Conservation (phyloP, 2,113 vertebrate genomes). For the Sceloporus tristichus region DNA sequence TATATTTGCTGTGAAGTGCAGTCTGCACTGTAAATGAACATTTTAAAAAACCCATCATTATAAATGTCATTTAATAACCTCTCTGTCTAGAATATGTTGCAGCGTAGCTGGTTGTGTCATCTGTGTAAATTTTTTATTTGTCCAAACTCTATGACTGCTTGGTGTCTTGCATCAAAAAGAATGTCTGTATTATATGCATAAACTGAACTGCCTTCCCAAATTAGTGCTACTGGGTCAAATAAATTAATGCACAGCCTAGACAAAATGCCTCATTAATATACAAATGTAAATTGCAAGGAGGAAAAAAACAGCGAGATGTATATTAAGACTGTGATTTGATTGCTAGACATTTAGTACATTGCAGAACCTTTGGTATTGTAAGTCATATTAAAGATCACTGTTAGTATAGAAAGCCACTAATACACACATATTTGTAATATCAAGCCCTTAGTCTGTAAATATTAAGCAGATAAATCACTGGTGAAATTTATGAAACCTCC, state of each 20-base stretch:
- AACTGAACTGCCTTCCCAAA: conserved; percentile 48
- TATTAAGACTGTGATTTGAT: background rate
- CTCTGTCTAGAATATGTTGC: conserved; percentile 55
- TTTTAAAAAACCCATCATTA: conserved; percentile 58
- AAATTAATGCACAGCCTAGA: conserved; percentile 49
- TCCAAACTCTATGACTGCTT: conserved; percentile 55
- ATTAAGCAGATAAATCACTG: conserved; percentile 43
- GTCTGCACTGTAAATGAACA: conserved; percentile 64
- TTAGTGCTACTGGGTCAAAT: conserved; percentile 38
- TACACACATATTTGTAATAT: conserved; percentile 14
- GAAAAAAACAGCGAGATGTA: background rate
- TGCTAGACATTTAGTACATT: conserved; percentile 28
- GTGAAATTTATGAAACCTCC: background rate
- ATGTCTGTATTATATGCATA: conserved; percentile 31
- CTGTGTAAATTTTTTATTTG: conserved; percentile 60
- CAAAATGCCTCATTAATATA: conserved; percentile 58
- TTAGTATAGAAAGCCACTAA: background rate
- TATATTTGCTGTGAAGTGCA: background rate
- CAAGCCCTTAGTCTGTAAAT: background rate
- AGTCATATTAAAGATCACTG: conserved; percentile 3
- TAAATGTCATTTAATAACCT: conserved; percentile 70
- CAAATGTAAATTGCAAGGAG: conserved; percentile 24
- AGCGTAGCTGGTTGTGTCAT: conserved; percentile 42
- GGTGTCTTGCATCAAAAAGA: conserved; percentile 50
- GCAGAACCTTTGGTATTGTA: background rate